These are phyloP conservation scores for Capreolus pygargus DNA, from an alignment of 2,113 vertebrate species.

Conservation along the genomic window DNA sequence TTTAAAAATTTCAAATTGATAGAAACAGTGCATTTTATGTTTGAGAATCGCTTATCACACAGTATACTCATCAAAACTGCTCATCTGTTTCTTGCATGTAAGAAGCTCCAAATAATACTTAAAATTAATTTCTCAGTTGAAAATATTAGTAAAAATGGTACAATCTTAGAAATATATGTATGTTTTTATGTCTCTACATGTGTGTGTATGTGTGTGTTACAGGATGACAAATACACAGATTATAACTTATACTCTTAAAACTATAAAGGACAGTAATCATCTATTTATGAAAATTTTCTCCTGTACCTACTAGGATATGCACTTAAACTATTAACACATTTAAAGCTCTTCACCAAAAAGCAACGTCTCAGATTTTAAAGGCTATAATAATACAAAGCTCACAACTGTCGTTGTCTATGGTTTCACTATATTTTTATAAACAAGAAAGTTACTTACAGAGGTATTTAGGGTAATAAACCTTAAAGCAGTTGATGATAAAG, in stretches of 20 bases:
- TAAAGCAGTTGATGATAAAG: conserved; percentile 96
- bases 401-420: background rate
- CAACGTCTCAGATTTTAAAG: background rate
- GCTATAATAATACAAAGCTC: background rate
- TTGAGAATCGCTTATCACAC: background rate
- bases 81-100: conserved; percentile 1
- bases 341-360: conserved; percentile 27
- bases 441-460: conserved; percentile 91
- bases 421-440: conserved; percentile 51
- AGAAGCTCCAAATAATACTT: background rate
- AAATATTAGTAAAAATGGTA: conserved; percentile 9
- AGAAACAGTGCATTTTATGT: background rate
- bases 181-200: background rate
- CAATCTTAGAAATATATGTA: conserved; percentile 14
- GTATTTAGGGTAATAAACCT: conserved; percentile 97
- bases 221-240: background rate
- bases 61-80: background rate
- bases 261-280: conserved; percentile 4
- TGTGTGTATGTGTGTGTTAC: background rate
- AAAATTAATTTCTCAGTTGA: conserved; percentile 4
- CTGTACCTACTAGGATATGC: background rate
- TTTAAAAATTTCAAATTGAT: background rate
- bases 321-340: background rate
- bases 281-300: background rate
- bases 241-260: conserved; percentile 43